A percentile compares a stretch with the other conserved stretches of the same genome.
phyloP scores from a whole-genome alignment of 2,888 invertebrate genomes.

The Blera fallax region DNA sequence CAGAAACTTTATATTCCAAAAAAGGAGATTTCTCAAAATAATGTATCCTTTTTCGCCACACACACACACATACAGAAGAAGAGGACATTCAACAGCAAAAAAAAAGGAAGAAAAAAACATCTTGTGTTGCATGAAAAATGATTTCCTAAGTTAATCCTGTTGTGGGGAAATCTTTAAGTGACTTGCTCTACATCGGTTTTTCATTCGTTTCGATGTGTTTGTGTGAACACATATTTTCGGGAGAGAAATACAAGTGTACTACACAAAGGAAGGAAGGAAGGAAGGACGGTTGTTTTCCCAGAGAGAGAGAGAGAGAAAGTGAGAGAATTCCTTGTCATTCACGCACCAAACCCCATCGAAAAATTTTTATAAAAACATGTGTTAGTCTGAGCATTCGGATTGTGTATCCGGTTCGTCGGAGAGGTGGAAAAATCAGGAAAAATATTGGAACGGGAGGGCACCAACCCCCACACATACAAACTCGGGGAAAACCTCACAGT shows the following conservation, averaged over 20 bases:
- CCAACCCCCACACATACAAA: not conserved
- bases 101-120: constrained; percentile 20
- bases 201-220: constrained; percentile 9
- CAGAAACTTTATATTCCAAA: constrained; percentile 13
- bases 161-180: constrained; percentile 57
- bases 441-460: not conserved
- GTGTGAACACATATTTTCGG: constrained; percentile 43
- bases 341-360: not conserved
- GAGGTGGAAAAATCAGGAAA: not conserved
- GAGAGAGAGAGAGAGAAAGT: not conserved
- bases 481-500: constrained; percentile 49
- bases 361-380: constrained; percentile 60
- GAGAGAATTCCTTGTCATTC: not conserved
- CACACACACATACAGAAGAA: not conserved
- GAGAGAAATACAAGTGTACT: constrained; percentile 21
- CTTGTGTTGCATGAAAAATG: constrained; percentile 61
- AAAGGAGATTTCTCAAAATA: constrained; percentile 22
- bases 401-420: constrained; percentile 5
- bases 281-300: not conserved
- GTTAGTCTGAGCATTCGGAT: constrained; percentile 59
- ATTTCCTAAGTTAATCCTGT: constrained; percentile 62
- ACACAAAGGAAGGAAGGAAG: not conserved
- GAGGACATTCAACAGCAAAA: not conserved
- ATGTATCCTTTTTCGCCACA: constrained; percentile 16
- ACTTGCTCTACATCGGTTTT: constrained; percentile 55